phyloP scores from a whole-genome alignment of 1,140 invertebrate species.

The Eubasilissa regina region DNA sequence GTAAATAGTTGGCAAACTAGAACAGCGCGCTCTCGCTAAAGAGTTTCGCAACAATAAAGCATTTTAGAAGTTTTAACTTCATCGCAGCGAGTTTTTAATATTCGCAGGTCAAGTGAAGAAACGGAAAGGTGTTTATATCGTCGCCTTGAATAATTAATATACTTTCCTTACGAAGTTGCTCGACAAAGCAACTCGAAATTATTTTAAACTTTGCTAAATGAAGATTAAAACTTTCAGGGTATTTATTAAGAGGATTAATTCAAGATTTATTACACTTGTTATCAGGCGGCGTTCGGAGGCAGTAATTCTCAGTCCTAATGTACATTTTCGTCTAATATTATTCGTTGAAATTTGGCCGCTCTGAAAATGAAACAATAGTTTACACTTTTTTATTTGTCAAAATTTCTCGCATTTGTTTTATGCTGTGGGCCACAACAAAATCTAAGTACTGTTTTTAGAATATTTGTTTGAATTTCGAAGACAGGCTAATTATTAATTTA shows the following conservation, averaged over 20 bases:
- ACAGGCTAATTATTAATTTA: too few relatives aligned
- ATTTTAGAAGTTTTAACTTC: slow-evolving; percentile 20
- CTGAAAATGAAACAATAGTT: neutral
- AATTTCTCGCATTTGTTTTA: neutral
- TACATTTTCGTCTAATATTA: slow-evolving; percentile 19
- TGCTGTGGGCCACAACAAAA: too few relatives aligned
- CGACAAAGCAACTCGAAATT: slow-evolving; percentile 18
- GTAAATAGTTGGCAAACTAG: neutral
- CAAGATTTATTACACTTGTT: slow-evolving; percentile 40
- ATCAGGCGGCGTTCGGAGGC: neutral
- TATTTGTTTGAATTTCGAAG: too few relatives aligned
- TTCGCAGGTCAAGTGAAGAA: slow-evolving; percentile 20
- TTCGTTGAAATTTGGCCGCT: neutral
- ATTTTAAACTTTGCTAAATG: slow-evolving; percentile 29
- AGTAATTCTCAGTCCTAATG: slow-evolving; percentile 9
- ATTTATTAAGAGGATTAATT: slow-evolving; percentile 45
- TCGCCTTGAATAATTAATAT: slow-evolving; percentile 33
- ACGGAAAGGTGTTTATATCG: slow-evolving; percentile 43
- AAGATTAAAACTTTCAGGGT: slow-evolving; percentile 35
- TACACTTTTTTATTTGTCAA: neutral
- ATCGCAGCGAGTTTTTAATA: slow-evolving; percentile 17
- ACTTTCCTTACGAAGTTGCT: slow-evolving; percentile 7
- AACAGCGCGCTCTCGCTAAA: neutral
- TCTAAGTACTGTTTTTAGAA: too few relatives aligned
- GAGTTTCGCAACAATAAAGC: slow-evolving; percentile 28